Conservation (phyloP, 2,888 invertebrate genomes). For the Agrilus cyanescens region DNA sequence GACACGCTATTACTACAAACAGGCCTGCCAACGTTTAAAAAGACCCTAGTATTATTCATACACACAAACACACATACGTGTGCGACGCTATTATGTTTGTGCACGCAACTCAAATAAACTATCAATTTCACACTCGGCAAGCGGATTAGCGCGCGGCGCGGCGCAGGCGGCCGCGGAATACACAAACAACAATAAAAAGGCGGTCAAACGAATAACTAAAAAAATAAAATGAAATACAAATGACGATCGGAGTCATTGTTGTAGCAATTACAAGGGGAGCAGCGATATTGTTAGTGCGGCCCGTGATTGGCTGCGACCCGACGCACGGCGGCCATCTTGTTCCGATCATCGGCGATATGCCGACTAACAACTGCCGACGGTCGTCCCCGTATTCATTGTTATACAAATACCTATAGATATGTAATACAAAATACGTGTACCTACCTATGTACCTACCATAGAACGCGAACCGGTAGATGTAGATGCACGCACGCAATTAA, state of each 20-base stretch:
- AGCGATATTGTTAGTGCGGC: slow-evolving; percentile 3
- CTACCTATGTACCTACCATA: no score
- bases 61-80: background rate
- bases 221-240: slow-evolving; percentile 10
- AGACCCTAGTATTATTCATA: background rate
- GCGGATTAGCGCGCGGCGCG: slow-evolving; percentile 13
- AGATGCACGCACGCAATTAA: no score
- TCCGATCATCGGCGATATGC: slow-evolving; percentile 3
- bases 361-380: no score
- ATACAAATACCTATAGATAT: no score
- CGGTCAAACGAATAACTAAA: slow-evolving; percentile 2
- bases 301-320: slow-evolving; percentile 12
- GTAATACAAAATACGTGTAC: no score
- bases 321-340: slow-evolving; percentile 15
- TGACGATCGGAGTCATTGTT: slow-evolving; percentile 12
- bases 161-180: background rate
- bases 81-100: slow-evolving; percentile 4
- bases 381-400: no score
- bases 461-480: no score
- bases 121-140: slow-evolving; percentile 25
- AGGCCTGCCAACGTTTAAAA: no score
- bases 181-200: no score
- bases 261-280: slow-evolving; percentile 14
- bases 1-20: no score
- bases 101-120: slow-evolving; percentile 22